Conservation (phyloP, 2,797 vertebrate species). For the Merluccius polli region DNA sequence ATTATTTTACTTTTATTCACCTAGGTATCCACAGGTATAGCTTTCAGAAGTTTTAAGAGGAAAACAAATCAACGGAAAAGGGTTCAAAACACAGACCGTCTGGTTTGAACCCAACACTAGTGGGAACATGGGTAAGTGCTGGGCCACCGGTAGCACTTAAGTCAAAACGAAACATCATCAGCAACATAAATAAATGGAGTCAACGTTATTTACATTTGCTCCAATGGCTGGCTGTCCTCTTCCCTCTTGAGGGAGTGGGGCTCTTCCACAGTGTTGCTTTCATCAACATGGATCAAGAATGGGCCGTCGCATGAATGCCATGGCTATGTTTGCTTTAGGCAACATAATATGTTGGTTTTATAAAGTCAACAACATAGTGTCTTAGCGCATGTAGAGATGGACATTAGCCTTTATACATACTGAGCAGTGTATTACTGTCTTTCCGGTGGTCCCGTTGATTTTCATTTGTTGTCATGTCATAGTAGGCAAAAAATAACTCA, state of each 20-base stretch:
- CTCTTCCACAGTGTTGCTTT: background rate
- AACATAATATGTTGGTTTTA: too few species aligned
- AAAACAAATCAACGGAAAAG: background rate
- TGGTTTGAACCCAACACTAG: background rate
- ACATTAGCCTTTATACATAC: background rate
- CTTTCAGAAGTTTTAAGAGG: background rate
- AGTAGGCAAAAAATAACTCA: background rate
- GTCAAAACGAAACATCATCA: too few species aligned
- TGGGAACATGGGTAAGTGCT: too few species aligned
- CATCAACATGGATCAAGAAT: background rate
- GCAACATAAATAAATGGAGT: too few species aligned
- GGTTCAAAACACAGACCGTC: background rate
- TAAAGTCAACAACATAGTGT: background rate
- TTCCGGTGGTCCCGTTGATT: background rate
- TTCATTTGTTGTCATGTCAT: background rate
- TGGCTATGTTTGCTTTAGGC: too few species aligned
- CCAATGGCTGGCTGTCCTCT: too few species aligned
- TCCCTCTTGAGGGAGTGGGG: too few species aligned
- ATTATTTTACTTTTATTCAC: background rate
- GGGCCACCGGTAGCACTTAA: too few species aligned
- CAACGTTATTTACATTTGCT: background rate
- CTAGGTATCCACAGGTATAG: too few species aligned
- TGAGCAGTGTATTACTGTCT: background rate
- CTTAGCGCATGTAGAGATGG: background rate
- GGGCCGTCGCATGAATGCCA: background rate